Evolutionary conservation across 1,140 invertebrate genomes (phyloP), one percentile per base, ranked within the genome.

Genomic region (Papilio helenus): DNA sequence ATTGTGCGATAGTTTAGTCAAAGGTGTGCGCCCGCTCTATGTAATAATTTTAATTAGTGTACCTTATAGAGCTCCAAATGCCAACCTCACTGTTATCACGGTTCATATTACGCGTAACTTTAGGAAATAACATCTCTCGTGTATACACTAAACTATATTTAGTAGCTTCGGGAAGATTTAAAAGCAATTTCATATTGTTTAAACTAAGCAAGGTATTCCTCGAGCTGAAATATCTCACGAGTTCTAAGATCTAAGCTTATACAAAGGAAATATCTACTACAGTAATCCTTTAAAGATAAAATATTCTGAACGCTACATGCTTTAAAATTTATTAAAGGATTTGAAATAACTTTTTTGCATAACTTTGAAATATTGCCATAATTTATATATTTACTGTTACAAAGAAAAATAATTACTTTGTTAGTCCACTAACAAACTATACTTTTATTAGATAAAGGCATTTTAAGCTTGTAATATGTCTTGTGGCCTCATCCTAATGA

Each of bases 191-290:
- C 23, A 26, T 29, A 61, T 58, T 9, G 23, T 61, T 26, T 7
- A 58, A 58, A 23, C 58, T 61, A 61, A 61, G 58, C 20, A 61
- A 61, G 20, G 58, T 61, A 61, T 26, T 26, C 58, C 10, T 26
- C 58, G 23, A 9, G 23, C 20, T 61, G 20, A 61, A 61, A 61
- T 26, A 61, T 26, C 23, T 61, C 58, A 23, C 9, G 18, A 61
- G 23, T 61, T 61, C 55, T 58, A 58, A 58, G n/a, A 58, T 18
- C 55, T 58, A 26, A 61, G 23, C 58, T 61, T 61, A 61, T 9
- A 61, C 58, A 61, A 61, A 61, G 58, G 58, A 61, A 26, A 26
- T 61, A 29, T 29, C 55, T 20, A 23, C 58, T 61, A 61, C 9
- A 26, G 9, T 23, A 61, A 61, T 61, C 58, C 23, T 61, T 12